phyloP scores from a whole-genome alignment of 2,113 vertebrate genomes.

The Siniperca chuatsi region DNA sequence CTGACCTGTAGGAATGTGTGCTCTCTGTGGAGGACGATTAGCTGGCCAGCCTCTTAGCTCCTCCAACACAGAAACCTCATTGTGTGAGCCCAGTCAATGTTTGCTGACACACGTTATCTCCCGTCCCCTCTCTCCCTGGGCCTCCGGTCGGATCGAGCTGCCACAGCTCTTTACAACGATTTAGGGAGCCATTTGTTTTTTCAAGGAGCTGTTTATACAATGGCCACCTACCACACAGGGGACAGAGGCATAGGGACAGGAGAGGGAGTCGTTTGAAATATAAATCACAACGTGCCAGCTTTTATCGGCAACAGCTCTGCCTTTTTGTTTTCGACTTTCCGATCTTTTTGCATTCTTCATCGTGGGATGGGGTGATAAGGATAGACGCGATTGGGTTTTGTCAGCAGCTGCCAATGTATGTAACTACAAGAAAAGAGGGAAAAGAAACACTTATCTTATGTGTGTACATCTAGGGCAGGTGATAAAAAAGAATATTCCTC shows the following conservation, averaged over 20 bases:
- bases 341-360: slow-evolving; percentile 76
- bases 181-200: slow-evolving; percentile 79
- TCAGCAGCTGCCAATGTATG: slow-evolving; percentile 58
- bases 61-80: slow-evolving; percentile 79
- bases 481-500: slow-evolving; percentile 86
- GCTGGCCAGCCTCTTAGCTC: slow-evolving; percentile 69
- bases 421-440: slow-evolving; percentile 55
- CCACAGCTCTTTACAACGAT: slow-evolving; percentile 76
- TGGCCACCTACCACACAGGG: slow-evolving; percentile 67
- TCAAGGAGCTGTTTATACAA: slow-evolving; percentile 78
- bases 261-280: slow-evolving; percentile 65
- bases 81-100: slow-evolving; percentile 83
- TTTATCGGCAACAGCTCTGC: slow-evolving; percentile 66
- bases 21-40: slow-evolving; percentile 74
- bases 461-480: slow-evolving; percentile 69
- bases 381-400: slow-evolving; percentile 73
- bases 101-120: slow-evolving; percentile 82
- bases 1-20: slow-evolving; percentile 80
- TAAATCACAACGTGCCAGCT: slow-evolving; percentile 68
- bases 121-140: slow-evolving; percentile 60
- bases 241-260: slow-evolving; percentile 36
- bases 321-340: slow-evolving; percentile 54
- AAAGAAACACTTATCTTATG: slow-evolving; percentile 78
- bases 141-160: slow-evolving; percentile 69
- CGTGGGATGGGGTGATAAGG: slow-evolving; percentile 67